Evolutionary conservation across 2,888 invertebrate genomes (phyloP), one percentile per base, ranked within the genome.

Genomic region (Lordiphosa andalusiaca): DNA sequence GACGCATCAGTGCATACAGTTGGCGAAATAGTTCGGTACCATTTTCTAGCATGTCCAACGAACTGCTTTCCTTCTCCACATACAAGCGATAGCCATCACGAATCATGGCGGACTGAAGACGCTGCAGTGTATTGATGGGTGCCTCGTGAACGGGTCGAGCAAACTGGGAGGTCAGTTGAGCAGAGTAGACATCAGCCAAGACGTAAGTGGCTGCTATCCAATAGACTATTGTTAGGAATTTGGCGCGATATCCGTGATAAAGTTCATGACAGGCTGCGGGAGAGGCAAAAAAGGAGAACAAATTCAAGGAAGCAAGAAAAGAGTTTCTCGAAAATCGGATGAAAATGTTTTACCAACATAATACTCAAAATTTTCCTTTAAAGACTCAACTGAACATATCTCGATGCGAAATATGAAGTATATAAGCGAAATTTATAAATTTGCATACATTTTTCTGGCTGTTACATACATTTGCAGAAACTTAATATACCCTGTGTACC

Each of bases 161-260:
- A 56, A 95, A 90, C 21, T 95, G 90, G 3, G 94, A 94, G 7
- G 94, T 95, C 63, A 95, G 88, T 87, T 94, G 94, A 0, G 95
- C 94, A 0, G 94, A 94, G 86, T 95, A 95, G 91, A 95, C 93
- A 86, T 94, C 94, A 0, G 93, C 94, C 47, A 95, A 92, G 4
- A 95, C 94, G 85, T 95, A 95, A 0, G 95, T 95, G 1, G 94
- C 93, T 25, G 93, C 93, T n/a, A 95, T 90, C 49, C 94, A 94
- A 44, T 94, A 91, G 3, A 94, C 88, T 25, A 93, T 92, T 10
- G 92, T 91, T n/a, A 94, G 91, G 41, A 94, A 91, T 46, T 94
- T 91, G 0, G 93, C 92, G 73, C 93, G 93, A 82, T 92, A 91
- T 1, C 92, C 93, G 50, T 91, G 91, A 25, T 92, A 92, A 0